Evolutionary conservation across 2,113 vertebrate genomes (phyloP), one percentile per base, ranked within the genome.

Genomic region (Eulemur rufifrons): DNA sequence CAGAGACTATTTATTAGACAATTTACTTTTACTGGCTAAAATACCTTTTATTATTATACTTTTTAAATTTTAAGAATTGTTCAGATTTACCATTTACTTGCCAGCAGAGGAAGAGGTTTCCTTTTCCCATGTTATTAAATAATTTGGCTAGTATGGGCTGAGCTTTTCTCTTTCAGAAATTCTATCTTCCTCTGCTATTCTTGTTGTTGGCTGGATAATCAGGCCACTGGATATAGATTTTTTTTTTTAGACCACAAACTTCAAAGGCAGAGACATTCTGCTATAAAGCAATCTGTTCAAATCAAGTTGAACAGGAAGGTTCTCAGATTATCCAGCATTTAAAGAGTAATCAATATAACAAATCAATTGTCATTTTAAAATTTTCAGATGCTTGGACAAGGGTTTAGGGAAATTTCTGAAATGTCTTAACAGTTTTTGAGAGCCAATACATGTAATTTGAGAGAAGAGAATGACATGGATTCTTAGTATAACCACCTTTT

Each of bases 241-340:
- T 56, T 56, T 54, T 69, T 56, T 59, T 86, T 59, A 66, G 45
- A 89, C 15, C 29, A 89, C 37, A 82, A 39, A 89, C 45, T 83
- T 66, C 29, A 89, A 76, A 52, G 47, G 37, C 25, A 34, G 34
- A 13, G 63, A 47, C 7, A 61, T 69, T 69, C 39, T 94, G 84
- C 73, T 59, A n/a, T 56, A 78, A 78, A 87, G 27, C 68, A 89
- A 94, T 84, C 86, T 66, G 12, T 94, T 84, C 69, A 89, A 89
- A 89, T 87, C 63, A 71, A 50, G 11, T 7, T 39, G 34, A 94
- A 81, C 13, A 63, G 29, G 34, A 27, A 82, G 61, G 18, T 54
- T 83, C 56, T 85, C 9, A 6, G 52, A 94, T 37, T 52, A 88
- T 73, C n/a, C 18, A 47, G 11, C 4, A 25, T 66, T 63, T 77